These are phyloP conservation scores for Muscicapa striata DNA, from an alignment of 2,797 vertebrate species.

Conservation along the genomic window DNA sequence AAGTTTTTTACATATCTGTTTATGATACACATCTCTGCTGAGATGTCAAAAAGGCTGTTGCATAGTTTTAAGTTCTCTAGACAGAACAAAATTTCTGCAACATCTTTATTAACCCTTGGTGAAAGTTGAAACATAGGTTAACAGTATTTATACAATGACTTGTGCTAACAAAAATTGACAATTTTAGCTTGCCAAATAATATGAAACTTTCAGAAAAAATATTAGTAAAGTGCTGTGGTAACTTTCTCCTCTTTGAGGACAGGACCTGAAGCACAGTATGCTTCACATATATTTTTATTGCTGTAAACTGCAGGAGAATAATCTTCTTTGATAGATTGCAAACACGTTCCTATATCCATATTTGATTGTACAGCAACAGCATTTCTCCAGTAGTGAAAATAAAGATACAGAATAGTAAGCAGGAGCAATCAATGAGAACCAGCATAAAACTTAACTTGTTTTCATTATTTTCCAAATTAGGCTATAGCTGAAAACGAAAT, in stretches of 20 bases:
- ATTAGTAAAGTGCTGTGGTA: constrained; percentile 45
- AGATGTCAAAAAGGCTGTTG: constrained; percentile 85
- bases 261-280: constrained; percentile 42
- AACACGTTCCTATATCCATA: constrained; percentile 50
- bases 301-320: constrained; percentile 25
- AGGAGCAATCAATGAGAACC: constrained; percentile 62
- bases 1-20: constrained; percentile 89
- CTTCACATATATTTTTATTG: constrained; percentile 43
- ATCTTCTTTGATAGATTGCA: constrained; percentile 46
- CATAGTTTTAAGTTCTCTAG: constrained; percentile 85
- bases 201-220: constrained; percentile 68
- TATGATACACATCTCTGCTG: constrained; percentile 90
- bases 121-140: constrained; percentile 83
- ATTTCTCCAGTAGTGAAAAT: constrained; percentile 46
- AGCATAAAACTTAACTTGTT: constrained; percentile 69
- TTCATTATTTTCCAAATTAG: constrained; percentile 71
- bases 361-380: constrained; percentile 48
- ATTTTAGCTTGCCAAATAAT: constrained; percentile 65
- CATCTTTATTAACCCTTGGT: constrained; percentile 86
- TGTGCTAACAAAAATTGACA: constrained; percentile 72
- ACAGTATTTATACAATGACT: constrained; percentile 77
- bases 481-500: constrained; percentile 51
- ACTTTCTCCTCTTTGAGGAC: constrained; percentile 64
- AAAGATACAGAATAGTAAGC: constrained; percentile 56
- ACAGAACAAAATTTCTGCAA: constrained; percentile 83